Evolutionary conservation across 1,140 invertebrate species (phyloP), one percentile per base, ranked within the genome.

Genomic region (Eueides isabella): DNA sequence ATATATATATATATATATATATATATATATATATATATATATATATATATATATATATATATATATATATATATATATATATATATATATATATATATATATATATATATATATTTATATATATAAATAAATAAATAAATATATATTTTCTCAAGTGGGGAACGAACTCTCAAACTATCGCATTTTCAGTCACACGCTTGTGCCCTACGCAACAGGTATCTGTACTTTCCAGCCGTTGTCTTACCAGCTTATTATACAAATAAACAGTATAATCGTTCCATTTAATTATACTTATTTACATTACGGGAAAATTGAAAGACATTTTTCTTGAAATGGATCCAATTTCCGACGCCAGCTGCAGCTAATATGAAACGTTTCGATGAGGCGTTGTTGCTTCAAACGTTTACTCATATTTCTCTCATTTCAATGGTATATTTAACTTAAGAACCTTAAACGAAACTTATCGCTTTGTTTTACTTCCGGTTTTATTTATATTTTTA

Each of bases 301-400:
- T 55, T 55, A 26, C 23, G 19, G 48, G 44, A 19, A 55, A 55
- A 55, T 55, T 23, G 48, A 55, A 55, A 55, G 48, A 23, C 48
- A 30, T 61, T 68, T 68, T 68, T 61, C 38, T 61, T 44, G 55
- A 61, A 68, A 68, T 33, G 67, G n/a, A 68, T 61, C 67, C 55
- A 68, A 68, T 68, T 68, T 68, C 67, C 48, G 48, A 16, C 16
- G 28, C n/a, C 67, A 68, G 67, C 67, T 68, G 67, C 67, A 61
- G 48, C 30, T 68, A 41, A 61, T 68, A 28, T 33, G 0, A 12
- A 23, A 23, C 48, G 48, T 23, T 55, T 23, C 48, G 19, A 55
- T 23, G 48, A 55, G 26, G 48, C 48, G 48, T 55, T 55, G 48
- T 26, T 55, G 11, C n/a, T 55, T 12, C 48, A 55, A 55, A 11